Conservation (phyloP, 2,113 vertebrate species). For the Excalfactoria chinensis region DNA sequence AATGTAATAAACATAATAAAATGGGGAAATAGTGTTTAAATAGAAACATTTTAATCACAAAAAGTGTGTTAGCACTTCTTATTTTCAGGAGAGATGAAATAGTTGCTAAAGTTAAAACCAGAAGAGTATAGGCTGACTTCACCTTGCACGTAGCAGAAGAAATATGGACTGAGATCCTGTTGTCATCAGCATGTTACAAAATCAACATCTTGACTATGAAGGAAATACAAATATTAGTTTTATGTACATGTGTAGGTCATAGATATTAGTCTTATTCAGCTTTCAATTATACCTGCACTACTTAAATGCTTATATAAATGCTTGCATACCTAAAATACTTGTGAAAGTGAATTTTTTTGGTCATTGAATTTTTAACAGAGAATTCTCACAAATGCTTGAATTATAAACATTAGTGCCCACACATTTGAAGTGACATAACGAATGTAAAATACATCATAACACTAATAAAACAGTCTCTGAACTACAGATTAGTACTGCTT, state of each 20-base stretch:
- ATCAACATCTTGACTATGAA: background rate
- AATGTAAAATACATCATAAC: too few species aligned
- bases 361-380: background rate
- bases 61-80: background rate
- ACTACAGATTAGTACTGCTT: background rate
- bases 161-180: background rate
- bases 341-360: background rate
- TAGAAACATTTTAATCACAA: background rate
- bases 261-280: background rate
- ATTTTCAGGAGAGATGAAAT: background rate
- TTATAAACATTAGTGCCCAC: background rate
- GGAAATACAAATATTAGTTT: background rate
- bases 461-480: background rate
- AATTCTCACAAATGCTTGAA: background rate
- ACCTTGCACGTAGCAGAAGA: background rate
- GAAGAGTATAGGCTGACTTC: background rate
- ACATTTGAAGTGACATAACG: background rate
- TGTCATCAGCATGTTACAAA: background rate
- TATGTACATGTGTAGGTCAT: background rate
- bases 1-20: background rate
- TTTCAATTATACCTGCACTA: background rate
- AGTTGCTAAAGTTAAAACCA: background rate
- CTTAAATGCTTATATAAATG: background rate
- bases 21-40: background rate
- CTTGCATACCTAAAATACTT: background rate